Percentiles rank a stretch among this genome's conserved stretches.
phyloP scores from a whole-genome alignment of 2,113 vertebrate genomes.

The Ceyx cyanopectus region DNA sequence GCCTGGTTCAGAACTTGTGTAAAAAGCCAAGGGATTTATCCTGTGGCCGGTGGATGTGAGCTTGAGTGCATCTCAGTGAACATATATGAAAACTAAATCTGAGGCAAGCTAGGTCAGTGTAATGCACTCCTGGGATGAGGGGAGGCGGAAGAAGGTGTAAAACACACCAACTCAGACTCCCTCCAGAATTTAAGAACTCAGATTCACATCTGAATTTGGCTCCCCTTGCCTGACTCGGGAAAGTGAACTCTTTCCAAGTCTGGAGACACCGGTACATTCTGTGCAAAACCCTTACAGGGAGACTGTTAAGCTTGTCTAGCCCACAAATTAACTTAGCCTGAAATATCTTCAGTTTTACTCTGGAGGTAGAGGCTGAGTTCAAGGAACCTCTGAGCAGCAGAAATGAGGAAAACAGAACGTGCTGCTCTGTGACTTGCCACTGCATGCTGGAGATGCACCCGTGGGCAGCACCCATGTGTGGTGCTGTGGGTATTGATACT shows the following conservation, averaged over 20 bases:
- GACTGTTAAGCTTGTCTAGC: conserved; percentile 41
- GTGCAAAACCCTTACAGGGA: conserved; percentile 35
- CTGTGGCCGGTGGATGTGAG: conserved; percentile 10
- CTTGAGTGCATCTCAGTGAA: conserved; percentile 14
- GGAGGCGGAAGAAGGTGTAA: conserved; percentile 62
- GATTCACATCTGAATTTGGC: conserved; percentile 68
- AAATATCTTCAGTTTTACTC: conserved; percentile 29
- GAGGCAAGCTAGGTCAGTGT: conserved; percentile 37
- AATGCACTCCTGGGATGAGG: conserved; percentile 26
- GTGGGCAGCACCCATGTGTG: accelerated
- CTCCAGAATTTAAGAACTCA: conserved; percentile 47
- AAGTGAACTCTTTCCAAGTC: conserved; percentile 46
- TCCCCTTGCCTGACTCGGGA: background rate
- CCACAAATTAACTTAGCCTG: conserved; percentile 47
- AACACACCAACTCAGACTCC: conserved; percentile 65
- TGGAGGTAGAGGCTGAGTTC: background rate
- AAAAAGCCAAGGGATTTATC: background rate
- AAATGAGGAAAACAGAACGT: background rate
- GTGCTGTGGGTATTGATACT: accelerated
- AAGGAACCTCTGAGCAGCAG: background rate
- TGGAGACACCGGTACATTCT: conserved; percentile 49
- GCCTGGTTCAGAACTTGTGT: background rate
- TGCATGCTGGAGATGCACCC: accelerated
- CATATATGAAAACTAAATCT: conserved; percentile 34
- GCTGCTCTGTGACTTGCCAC: background rate